phyloP scores from a whole-genome alignment of 2,888 invertebrate species.

The Rhopalosiphum nymphaeae region DNA sequence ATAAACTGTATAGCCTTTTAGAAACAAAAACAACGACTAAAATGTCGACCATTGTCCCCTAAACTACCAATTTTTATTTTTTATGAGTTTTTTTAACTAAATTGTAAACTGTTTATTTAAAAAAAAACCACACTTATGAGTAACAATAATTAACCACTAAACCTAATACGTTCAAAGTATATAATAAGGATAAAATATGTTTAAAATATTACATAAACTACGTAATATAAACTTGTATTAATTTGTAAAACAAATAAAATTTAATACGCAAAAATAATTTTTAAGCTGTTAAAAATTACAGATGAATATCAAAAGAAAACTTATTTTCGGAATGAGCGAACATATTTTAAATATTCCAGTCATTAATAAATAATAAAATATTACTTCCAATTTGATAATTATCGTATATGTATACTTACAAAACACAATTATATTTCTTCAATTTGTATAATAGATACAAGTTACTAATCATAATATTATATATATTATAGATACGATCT shows the following conservation, averaged over 20 bases:
- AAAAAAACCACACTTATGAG: background rate
- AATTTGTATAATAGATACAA: background rate
- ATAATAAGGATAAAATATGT: background rate
- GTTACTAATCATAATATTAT: background rate
- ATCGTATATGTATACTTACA: background rate
- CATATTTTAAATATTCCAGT: background rate
- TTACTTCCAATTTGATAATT: background rate
- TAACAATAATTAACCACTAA: background rate
- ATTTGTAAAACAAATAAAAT: background rate
- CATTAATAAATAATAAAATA: background rate
- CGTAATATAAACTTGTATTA: background rate
- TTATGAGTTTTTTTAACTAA: background rate
- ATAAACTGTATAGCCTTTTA: constrained; percentile 61
- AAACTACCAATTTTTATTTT: constrained; percentile 32
- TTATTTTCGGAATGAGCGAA: background rate
- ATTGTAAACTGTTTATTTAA: background rate
- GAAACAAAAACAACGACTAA: constrained; percentile 59
- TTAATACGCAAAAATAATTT: background rate
- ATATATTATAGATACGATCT: background rate
- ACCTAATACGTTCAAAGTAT: background rate
- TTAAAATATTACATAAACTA: background rate
- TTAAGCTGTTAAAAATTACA: background rate
- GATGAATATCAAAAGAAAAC: background rate
- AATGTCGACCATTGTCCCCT: constrained; percentile 53
- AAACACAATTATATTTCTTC: background rate